These are phyloP conservation scores for Trichopoda pennipes DNA, from an alignment of 2,888 invertebrate species.

Conservation along the genomic window DNA sequence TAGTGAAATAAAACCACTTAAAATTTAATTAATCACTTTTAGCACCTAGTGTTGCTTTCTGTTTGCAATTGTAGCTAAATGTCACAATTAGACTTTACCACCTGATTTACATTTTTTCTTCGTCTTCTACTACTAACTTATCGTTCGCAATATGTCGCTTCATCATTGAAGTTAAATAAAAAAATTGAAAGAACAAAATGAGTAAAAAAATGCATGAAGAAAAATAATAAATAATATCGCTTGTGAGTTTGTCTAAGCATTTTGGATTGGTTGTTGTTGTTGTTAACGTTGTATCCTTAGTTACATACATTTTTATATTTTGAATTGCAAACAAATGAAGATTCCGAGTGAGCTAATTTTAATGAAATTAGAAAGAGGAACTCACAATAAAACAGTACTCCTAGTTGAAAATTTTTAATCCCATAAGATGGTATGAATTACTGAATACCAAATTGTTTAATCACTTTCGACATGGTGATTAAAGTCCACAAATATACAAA, in stretches of 20 bases:
- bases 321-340: constrained; percentile 65
- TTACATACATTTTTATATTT: constrained; percentile 52
- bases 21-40: constrained; percentile 79
- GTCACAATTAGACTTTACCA: constrained; percentile 66
- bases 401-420: constrained; percentile 43
- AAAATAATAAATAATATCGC: constrained; percentile 21
- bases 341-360: constrained; percentile 64
- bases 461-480: constrained; percentile 81
- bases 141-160: constrained; percentile 4
- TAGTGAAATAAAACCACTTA: constrained; percentile 75
- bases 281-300: too few relatives aligned
- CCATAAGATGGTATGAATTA: constrained; percentile 33
- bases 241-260: constrained; percentile 1
- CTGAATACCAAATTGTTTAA: constrained; percentile 73
- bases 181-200: not conserved
- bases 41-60: constrained; percentile 61
- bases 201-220: not conserved
- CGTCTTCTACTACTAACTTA: not conserved
- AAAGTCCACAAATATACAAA: constrained; percentile 76
- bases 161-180: not conserved
- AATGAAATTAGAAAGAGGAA: constrained; percentile 61
- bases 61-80: constrained; percentile 74
- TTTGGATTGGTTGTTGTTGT: not conserved
- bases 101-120: constrained; percentile 8
- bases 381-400: not conserved